Conservation (phyloP, 2,888 invertebrate genomes). For the Drosophila recens region DNA sequence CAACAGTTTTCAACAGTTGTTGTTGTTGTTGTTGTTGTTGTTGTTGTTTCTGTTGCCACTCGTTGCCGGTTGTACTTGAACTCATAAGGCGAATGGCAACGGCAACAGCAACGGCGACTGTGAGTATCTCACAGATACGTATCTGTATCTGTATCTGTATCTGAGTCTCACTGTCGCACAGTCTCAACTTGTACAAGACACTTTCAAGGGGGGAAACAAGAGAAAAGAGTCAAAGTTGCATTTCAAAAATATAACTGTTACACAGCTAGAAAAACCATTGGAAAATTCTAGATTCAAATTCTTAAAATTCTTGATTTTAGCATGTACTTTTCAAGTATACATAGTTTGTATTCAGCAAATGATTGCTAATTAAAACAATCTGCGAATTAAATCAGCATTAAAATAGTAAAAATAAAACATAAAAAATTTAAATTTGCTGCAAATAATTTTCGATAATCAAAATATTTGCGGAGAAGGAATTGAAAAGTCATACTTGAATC, state of each 20-base stretch:
- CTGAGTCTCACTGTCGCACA: constrained; percentile 4
- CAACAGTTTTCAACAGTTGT: constrained; percentile 33
- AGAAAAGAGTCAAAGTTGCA: background rate
- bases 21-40: constrained; percentile 19
- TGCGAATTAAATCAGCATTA: too few relatives aligned
- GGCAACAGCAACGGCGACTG: constrained; percentile 22
- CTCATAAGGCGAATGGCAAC: constrained; percentile 57
- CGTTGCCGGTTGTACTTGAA: constrained; percentile 76
- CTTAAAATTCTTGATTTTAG: too few relatives aligned
- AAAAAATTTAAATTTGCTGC: too few relatives aligned
- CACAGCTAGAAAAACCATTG: too few relatives aligned
- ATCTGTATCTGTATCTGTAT: constrained; percentile 26
- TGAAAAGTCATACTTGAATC: too few relatives aligned
- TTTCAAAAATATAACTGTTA: background rate
- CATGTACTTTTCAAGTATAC: too few relatives aligned
- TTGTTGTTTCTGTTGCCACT: constrained; percentile 29
- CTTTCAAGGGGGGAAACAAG: background rate
- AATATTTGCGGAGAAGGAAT: too few relatives aligned
- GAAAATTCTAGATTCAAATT: too few relatives aligned
- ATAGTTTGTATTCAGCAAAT: too few relatives aligned
- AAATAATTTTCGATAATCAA: too few relatives aligned
- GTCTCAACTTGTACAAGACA: background rate
- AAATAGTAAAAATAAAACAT: too few relatives aligned
- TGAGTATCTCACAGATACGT: constrained; percentile 58
- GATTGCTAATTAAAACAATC: too few relatives aligned